phyloP scores from a whole-genome alignment of 1,140 invertebrate species.

The Drosophila ohnishii region DNA sequence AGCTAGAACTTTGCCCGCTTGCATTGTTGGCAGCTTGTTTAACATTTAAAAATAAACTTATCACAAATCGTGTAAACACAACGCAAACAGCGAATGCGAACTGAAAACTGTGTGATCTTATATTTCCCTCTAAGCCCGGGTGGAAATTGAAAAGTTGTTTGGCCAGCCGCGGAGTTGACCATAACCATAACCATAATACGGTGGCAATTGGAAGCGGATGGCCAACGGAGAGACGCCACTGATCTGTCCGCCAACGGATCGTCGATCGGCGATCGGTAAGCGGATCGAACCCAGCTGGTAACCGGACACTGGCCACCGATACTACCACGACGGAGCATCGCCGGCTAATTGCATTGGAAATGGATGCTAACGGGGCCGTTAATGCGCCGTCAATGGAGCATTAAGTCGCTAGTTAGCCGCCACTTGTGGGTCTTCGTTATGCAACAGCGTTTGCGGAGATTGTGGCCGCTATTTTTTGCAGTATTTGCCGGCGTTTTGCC shows the following conservation, averaged over 20 bases:
- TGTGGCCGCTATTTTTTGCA: conserved; percentile 15
- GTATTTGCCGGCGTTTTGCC: conserved; percentile 12
- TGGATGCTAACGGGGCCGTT: conserved; percentile 60
- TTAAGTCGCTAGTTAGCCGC: conserved; percentile 61
- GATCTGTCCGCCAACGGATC: conserved; percentile 32
- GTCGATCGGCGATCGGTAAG: conserved; percentile 45
- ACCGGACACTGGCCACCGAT: conserved; percentile 58
- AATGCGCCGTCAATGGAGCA: conserved; percentile 62
- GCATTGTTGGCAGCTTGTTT: conserved; percentile 64
- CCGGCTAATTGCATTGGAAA: conserved; percentile 64
- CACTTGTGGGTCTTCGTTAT: conserved; percentile 63
- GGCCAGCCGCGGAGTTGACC: conserved; percentile 65
- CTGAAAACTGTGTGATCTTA: conserved; percentile 72
- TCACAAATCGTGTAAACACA: conserved; percentile 66
- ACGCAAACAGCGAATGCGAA: conserved; percentile 47
- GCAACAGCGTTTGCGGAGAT: conserved; percentile 47
- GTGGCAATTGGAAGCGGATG: conserved; percentile 57
- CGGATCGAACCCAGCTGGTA: conserved; percentile 60
- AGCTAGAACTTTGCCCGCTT: conserved; percentile 30
- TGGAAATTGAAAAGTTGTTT: conserved; percentile 80
- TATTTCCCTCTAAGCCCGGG: conserved; percentile 9
- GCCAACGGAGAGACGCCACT: conserved; percentile 31
- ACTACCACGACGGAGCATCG: conserved; percentile 42
- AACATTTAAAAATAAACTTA: conserved; percentile 67
- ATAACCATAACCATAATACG: conserved; percentile 79